Evolutionary conservation across 2,888 invertebrate species (phyloP).

Genomic region (Prosopocoilus inquinatus): DNA sequence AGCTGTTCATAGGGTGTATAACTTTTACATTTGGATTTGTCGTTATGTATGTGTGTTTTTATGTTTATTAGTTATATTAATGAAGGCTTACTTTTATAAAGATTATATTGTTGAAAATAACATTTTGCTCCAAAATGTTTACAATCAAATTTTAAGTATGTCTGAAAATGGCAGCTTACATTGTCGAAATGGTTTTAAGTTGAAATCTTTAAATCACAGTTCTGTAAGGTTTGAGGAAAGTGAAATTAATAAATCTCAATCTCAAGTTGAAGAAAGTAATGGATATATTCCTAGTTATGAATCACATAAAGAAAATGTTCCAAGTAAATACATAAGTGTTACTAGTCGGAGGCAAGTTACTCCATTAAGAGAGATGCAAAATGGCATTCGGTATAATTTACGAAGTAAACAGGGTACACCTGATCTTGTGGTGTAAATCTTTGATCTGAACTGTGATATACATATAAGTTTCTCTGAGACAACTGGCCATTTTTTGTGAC

Average conservation of each 20-base stretch:
- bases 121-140: constrained; percentile 47
- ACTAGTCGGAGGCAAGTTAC: constrained; percentile 11
- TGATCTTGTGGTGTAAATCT: constrained; percentile 4
- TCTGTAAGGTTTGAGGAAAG: no score
- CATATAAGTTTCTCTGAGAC: background rate
- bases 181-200: no score
- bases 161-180: constrained; percentile 4
- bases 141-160: constrained; percentile 42
- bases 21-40: constrained; percentile 50
- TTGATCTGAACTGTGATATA: background rate
- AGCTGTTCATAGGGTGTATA: constrained; percentile 44
- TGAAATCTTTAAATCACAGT: no score
- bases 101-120: constrained; percentile 51
- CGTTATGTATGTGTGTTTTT: constrained; percentile 48
- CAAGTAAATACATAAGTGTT: background rate
- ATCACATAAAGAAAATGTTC: background rate
- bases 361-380: constrained; percentile 9
- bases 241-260: no score
- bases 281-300: no score
- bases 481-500: background rate
- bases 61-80: constrained; percentile 41
- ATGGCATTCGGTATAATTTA: constrained; percentile 27
- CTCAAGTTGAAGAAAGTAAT: no score
- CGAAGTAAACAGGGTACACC: constrained; percentile 27
- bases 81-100: constrained; percentile 45